Evolutionary conservation across 1,140 invertebrate species (phyloP).

Genomic region (Monomorium pharaonis): DNA sequence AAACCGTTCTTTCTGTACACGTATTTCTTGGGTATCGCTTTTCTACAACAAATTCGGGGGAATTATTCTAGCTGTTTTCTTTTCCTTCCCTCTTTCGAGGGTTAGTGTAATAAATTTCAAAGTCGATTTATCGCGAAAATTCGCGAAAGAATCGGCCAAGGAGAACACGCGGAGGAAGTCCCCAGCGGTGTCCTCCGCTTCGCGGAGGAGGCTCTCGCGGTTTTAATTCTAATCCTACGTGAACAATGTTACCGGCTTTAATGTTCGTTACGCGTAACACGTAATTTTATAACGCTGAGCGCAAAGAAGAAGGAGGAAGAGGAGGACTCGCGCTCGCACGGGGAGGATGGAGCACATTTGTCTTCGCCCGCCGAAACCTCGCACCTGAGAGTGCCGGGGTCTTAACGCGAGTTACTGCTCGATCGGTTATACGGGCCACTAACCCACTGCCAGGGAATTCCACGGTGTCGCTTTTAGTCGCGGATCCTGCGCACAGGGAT

Average conservation of each 20-base stretch:
- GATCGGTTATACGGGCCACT: conserved; percentile 49
- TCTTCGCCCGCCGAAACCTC: conserved; percentile 45
- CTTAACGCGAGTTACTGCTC: conserved; percentile 39
- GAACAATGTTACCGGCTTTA: conserved; percentile 70
- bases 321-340: not conserved
- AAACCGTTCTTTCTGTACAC: too few relatives aligned
- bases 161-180: conserved; percentile 11
- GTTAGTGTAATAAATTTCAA: not conserved
- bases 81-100: not conserved
- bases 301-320: not conserved
- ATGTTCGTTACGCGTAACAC: conserved; percentile 69
- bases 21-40: not conserved
- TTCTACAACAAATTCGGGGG: not conserved
- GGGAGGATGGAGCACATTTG: conserved; percentile 5
- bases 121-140: conserved; percentile 62
- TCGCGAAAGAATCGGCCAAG: conserved; percentile 27
- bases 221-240: conserved; percentile 69
- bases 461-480: conserved; percentile 4
- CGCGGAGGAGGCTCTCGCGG: conserved; percentile 41
- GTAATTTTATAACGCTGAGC: conserved; percentile 58
- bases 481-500: not conserved
- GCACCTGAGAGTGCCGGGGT: conserved; percentile 1
- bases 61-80: not conserved
- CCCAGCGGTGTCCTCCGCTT: conserved; percentile 7
- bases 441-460: conserved; percentile 33